These are phyloP conservation scores for Dryomyza anilis DNA, from an alignment of 2,888 invertebrate genomes.

Conservation along the genomic window DNA sequence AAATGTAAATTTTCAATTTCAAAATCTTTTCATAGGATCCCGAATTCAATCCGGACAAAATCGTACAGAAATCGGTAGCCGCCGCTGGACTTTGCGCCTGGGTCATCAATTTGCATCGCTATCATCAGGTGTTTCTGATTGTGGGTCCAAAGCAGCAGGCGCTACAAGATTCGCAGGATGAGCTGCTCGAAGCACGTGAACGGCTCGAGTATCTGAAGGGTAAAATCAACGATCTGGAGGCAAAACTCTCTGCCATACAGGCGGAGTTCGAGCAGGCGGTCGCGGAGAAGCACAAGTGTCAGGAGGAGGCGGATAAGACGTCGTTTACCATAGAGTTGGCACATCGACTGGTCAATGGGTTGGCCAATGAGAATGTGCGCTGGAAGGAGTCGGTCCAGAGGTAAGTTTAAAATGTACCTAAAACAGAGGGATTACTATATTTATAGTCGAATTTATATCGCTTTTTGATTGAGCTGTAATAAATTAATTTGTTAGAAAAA, in stretches of 20 bases:
- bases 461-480: not conserved
- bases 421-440: too few relatives aligned
- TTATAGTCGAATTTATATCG: too few relatives aligned
- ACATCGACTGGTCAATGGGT: conserved; percentile 88
- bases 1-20: not conserved
- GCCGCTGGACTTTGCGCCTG: conserved; percentile 94
- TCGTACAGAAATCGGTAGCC: conserved; percentile 85
- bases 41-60: conserved; percentile 86
- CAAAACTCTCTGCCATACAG: conserved; percentile 75
- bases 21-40: conserved; percentile 61
- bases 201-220: conserved; percentile 78
- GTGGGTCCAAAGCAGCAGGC: conserved; percentile 93
- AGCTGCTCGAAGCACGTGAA: conserved; percentile 80
- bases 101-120: conserved; percentile 90
- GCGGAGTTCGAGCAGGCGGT: conserved; percentile 87
- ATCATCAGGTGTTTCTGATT: conserved; percentile 88
- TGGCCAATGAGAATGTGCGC: conserved; percentile 83
- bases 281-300: conserved; percentile 86
- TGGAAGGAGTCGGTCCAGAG: conserved; percentile 59
- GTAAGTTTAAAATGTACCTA: conserved; percentile 40
- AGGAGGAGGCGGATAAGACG: conserved; percentile 91
- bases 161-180: conserved; percentile 83
- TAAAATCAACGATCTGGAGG: conserved; percentile 72
- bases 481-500: not conserved
- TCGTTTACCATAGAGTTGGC: conserved; percentile 88